Base-by-base conservation (phyloP, 2,113 vertebrate species). In the Glaucidium brasilianum region DNA sequence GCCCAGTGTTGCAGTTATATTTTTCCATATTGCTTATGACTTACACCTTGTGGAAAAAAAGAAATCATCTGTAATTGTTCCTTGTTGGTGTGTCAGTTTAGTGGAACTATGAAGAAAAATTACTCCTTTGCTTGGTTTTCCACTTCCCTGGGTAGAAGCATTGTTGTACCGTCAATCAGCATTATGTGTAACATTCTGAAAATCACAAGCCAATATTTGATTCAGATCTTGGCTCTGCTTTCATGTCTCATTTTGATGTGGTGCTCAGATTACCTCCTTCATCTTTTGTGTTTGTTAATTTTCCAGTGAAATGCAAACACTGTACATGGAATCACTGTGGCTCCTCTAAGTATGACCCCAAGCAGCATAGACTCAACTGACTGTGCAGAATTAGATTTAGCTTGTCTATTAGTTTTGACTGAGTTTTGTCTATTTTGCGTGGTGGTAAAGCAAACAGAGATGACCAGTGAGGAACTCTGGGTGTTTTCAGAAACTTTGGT, bases 81-180 rank as follows among this genome's bases (percentile, higher is more conserved):
- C 62, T 91, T 82, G 67, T 60, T 92, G 41, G 10, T 88, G 41
- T 91, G 84, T 67, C 84, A 89, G 45, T 79, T 91, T 69, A 62
- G 69, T 85, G 77, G 49, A 94, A 88, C 56, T 89, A 60, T 83
- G 77, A 94, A 95, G 92, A 95, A 97, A 94, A 95, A 96, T 95
- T 90, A 60, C 81, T 84, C 41, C 67, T 87, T 94, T 84, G 58
- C 91, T 83, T 90, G n/a, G 41, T 76, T 95, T 96, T 83, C 82
- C 71, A 95, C 84, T 88, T 94, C 89, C 91, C 89, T 93, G 93
- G 45, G 67, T 73, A 95, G 69, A 91, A 77, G n/a, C 95, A 91
- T 96, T 97, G 94, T 96, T 92, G 63, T 92, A 27, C 77, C 0
- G 84, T 96, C 96, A 97, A 43, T 96, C 95, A 97, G 83, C 63